Conservation (phyloP, 2,888 invertebrate genomes). For the Ceratothoa steindachneri region DNA sequence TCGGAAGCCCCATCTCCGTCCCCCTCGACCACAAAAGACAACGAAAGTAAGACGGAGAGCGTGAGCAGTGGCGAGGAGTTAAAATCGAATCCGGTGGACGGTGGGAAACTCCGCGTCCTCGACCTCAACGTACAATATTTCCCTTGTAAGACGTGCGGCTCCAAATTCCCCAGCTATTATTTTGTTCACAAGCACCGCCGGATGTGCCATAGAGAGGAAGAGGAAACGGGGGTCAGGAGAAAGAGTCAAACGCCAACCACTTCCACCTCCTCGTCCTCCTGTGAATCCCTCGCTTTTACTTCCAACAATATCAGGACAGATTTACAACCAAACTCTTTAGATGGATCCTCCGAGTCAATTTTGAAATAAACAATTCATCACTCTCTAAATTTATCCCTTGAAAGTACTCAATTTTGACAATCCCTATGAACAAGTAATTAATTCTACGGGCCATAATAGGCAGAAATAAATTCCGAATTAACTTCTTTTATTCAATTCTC, state of each 20-base stretch:
- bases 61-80: conserved; percentile 43
- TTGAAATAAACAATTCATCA: too few species aligned
- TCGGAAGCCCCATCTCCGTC: not conserved
- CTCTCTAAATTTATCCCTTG: too few species aligned
- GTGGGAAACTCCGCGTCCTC: conserved; percentile 54
- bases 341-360: too few species aligned
- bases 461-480: too few species aligned
- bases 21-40: conserved; percentile 7
- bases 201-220: conserved; percentile 62
- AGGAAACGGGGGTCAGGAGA: not conserved
- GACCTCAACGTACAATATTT: conserved; percentile 84
- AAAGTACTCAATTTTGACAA: too few species aligned
- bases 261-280: not conserved
- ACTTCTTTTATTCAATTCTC: too few species aligned
- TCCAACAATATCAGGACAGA: not conserved
- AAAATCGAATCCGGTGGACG: conserved; percentile 25
- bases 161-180: conserved; percentile 87
- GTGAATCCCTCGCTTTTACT: not conserved
- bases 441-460: too few species aligned
- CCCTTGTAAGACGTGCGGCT: conserved; percentile 87
- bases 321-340: not conserved
- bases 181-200: conserved; percentile 89
- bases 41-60: conserved; percentile 48
- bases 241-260: not conserved
- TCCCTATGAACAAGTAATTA: too few species aligned